Percentiles rank a stretch among this genome's conserved stretches.
Conservation (phyloP, 2,797 vertebrate species). For the Lagorchestes hirsutus region DNA sequence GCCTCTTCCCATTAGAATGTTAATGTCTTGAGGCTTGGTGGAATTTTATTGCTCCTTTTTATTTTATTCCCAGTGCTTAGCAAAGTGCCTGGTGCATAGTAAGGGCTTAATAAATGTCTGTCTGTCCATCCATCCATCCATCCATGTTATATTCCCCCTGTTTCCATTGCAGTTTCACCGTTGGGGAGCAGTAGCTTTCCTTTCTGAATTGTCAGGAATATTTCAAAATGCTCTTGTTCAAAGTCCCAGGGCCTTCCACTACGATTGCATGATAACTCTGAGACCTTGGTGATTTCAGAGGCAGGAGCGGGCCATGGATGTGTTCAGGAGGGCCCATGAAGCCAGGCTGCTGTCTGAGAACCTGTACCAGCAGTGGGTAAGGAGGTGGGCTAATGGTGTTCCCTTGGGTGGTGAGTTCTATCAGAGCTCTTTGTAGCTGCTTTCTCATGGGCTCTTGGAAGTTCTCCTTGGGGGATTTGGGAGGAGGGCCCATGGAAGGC, state of each 20-base stretch:
- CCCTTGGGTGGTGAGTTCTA: not conserved
- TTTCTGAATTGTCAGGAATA: conserved; percentile 38
- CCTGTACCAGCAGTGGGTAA: conserved; percentile 95
- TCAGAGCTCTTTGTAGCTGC: not conserved
- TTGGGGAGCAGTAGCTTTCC: not conserved
- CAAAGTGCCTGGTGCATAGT: not conserved
- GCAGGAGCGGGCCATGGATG: conserved; percentile 88
- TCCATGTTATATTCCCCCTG: not conserved
- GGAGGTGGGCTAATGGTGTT: conserved; percentile 45
- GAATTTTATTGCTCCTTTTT: not conserved
- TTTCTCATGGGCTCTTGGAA: not conserved
- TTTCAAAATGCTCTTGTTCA: not conserved
- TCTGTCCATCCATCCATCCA: not conserved
- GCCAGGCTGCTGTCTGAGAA: conserved; percentile 88
- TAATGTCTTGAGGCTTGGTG: not conserved
- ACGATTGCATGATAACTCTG: conserved; percentile 22
- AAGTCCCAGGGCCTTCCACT: not conserved
- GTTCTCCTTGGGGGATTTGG: too few species aligned
- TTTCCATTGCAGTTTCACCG: not conserved
- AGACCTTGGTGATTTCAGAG: conserved; percentile 87
- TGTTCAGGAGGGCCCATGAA: conserved; percentile 90
- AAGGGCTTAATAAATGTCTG: not conserved
- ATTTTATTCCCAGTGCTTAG: not conserved
- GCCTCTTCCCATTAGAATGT: not conserved
- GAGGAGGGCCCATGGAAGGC: not conserved